These are phyloP conservation scores for Phalloptychus januarius DNA, from an alignment of 2,797 vertebrate genomes.

Conservation along the genomic window DNA sequence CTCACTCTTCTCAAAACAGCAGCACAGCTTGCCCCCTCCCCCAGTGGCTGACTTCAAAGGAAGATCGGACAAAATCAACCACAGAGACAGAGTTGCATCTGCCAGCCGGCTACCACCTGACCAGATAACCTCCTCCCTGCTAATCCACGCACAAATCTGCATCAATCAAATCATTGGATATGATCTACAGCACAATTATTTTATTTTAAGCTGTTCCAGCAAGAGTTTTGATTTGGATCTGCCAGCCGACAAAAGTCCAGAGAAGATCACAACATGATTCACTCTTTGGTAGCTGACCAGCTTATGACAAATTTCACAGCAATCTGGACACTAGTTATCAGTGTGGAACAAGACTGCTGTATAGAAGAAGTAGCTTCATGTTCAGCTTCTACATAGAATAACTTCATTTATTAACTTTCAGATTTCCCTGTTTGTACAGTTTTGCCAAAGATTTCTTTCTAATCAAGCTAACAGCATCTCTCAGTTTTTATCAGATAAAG, in stretches of 20 bases:
- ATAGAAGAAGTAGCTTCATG: background rate
- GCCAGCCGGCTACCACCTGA: slow-evolving; percentile 57
- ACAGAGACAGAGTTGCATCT: slow-evolving; percentile 32
- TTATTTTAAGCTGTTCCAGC: background rate
- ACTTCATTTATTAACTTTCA: background rate
- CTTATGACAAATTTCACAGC: slow-evolving; percentile 8
- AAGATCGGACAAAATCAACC: slow-evolving; percentile 28
- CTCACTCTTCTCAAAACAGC: slow-evolving; percentile 70
- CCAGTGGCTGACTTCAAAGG: slow-evolving; percentile 51
- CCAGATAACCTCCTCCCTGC: slow-evolving; percentile 33
- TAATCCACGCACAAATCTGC: slow-evolving; percentile 2
- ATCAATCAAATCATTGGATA: slow-evolving; percentile 2
- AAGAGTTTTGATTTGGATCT: slow-evolving; percentile 2
- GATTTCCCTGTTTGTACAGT: background rate
- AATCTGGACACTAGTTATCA: slow-evolving; percentile 10
- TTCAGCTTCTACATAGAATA: background rate
- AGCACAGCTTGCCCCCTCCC: slow-evolving; percentile 44
- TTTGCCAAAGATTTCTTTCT: background rate
- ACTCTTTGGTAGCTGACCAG: background rate
- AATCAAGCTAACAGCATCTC: background rate
- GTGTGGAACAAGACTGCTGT: background rate
- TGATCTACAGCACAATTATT: background rate
- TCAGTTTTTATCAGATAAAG: background rate
- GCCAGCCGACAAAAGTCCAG: slow-evolving; percentile 5
- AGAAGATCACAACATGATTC: background rate